phyloP scores from a whole-genome alignment of 92 coral and sea anemone species.

The Paramuricea clavata region DNA sequence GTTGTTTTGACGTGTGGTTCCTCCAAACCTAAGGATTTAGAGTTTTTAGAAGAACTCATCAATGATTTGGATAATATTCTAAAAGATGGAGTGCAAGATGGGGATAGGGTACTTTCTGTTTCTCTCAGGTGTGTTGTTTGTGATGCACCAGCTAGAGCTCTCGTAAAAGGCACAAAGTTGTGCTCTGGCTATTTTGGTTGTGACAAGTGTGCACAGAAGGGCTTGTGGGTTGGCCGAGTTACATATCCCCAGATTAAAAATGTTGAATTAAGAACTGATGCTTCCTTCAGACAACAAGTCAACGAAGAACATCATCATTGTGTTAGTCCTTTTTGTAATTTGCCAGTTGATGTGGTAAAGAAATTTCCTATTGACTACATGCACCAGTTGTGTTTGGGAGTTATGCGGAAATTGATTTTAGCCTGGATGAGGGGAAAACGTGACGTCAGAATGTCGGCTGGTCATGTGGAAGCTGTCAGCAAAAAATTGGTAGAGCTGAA shows the following conservation, averaged over 20 bases:
- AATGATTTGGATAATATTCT: slow-evolving; percentile 2
- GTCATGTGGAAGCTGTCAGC: slow-evolving; percentile 29
- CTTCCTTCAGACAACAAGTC: neutral
- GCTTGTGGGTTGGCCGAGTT: neutral
- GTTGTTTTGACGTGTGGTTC: slow-evolving; percentile 14
- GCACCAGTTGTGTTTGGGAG: slow-evolving; percentile 27
- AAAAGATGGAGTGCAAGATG: slow-evolving; percentile 26
- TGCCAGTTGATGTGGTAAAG: slow-evolving; percentile 27
- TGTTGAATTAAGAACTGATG: neutral
- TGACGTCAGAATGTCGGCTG: slow-evolving; percentile 5
- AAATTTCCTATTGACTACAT: slow-evolving; percentile 21
- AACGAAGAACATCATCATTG: slow-evolving; percentile 19
- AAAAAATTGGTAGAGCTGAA: slow-evolving; percentile 11
- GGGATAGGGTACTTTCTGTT: slow-evolving; percentile 12
- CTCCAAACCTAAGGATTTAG: slow-evolving; percentile 24
- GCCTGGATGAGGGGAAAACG: slow-evolving; percentile 25
- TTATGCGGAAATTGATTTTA: neutral
- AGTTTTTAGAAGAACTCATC: slow-evolving; percentile 2
- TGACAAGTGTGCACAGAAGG: slow-evolving; percentile 29
- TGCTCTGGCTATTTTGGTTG: too few species aligned
- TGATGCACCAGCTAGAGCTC: slow-evolving; percentile 30
- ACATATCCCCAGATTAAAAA: neutral
- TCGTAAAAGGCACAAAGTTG: slow-evolving; percentile 25
- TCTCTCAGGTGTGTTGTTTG: too few species aligned
- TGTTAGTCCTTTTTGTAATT: slow-evolving; percentile 17